Conservation (phyloP, 2,113 vertebrate species). For the Paraplagusia blochii region DNA sequence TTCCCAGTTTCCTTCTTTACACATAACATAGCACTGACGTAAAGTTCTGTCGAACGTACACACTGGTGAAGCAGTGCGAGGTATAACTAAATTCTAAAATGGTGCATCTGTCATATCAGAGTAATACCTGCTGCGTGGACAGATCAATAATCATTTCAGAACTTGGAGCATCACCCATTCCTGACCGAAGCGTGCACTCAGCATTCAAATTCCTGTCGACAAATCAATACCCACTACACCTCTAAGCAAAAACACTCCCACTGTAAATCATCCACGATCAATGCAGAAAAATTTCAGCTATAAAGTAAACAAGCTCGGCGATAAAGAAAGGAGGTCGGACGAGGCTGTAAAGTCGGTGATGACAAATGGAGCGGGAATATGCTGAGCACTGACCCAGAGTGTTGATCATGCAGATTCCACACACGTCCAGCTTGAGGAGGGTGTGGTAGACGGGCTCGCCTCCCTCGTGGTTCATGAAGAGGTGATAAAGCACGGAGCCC, state of each 20-base stretch:
- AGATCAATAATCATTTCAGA: constrained; percentile 33
- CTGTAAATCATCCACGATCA: constrained; percentile 37
- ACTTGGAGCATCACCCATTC: constrained; percentile 11
- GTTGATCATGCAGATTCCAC: constrained; percentile 91
- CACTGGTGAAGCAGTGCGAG: not conserved
- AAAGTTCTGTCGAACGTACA: not conserved
- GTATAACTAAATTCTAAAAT: constrained; percentile 16
- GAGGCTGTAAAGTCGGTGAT: not conserved
- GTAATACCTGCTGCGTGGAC: not conserved
- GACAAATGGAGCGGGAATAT: not conserved
- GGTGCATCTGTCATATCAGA: constrained; percentile 8
- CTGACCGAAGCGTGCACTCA: constrained; percentile 4
- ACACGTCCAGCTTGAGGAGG: constrained; percentile 90
- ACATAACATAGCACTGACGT: not conserved
- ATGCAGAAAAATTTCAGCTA: constrained; percentile 24
- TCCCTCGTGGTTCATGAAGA: constrained; percentile 93
- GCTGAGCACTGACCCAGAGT: constrained; percentile 79
- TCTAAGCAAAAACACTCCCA: constrained; percentile 22
- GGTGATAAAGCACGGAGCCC: constrained; percentile 89
- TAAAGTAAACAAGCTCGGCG: constrained; percentile 17
- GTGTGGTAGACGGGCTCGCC: constrained; percentile 86
- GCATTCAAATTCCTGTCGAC: constrained; percentile 18
- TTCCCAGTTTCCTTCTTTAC: not conserved
- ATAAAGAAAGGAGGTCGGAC: constrained; percentile 5
- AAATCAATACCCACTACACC: constrained; percentile 35